phyloP scores from a whole-genome alignment of 2,797 vertebrate genomes.

The Lophius americanus region DNA sequence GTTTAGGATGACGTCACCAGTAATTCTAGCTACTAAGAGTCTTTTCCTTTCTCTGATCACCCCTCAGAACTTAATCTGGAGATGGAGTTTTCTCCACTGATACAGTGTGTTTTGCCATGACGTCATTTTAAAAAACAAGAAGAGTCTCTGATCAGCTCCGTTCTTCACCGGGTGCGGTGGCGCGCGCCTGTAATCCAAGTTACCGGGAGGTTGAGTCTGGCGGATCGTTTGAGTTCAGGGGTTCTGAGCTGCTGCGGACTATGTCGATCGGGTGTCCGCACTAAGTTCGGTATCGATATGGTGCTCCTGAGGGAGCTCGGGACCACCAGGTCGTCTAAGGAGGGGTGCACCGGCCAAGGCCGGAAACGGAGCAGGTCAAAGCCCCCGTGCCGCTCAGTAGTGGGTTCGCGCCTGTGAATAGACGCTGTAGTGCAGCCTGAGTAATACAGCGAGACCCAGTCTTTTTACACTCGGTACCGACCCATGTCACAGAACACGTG shows the following conservation, averaged over 20 bases:
- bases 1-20: too few relatives aligned
- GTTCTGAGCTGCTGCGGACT: slow-evolving; percentile 61
- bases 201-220: slow-evolving; percentile 62
- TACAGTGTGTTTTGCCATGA: too few relatives aligned
- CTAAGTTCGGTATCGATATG: slow-evolving; percentile 73
- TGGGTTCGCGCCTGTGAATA: slow-evolving; percentile 76
- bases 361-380: slow-evolving; percentile 79
- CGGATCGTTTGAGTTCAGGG: slow-evolving; percentile 64
- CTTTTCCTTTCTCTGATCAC: too few relatives aligned
- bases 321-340: slow-evolving; percentile 70
- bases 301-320: slow-evolving; percentile 69
- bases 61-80: too few relatives aligned
- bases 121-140: too few relatives aligned
- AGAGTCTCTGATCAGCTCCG: too few relatives aligned
- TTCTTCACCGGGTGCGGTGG: slow-evolving; percentile 52
- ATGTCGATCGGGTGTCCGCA: slow-evolving; percentile 63
- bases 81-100: too few relatives aligned
- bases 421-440: slow-evolving; percentile 65
- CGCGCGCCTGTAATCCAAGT: slow-evolving; percentile 63
- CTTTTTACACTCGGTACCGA: too few relatives aligned
- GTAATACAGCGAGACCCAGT: slow-evolving; percentile 65
- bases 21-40: too few relatives aligned
- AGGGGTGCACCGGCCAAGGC: slow-evolving; percentile 76
- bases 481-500: too few relatives aligned
- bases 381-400: slow-evolving; percentile 74